Base-by-base conservation (phyloP, 2,888 invertebrate species). In the Drosophila fulvimacula region DNA sequence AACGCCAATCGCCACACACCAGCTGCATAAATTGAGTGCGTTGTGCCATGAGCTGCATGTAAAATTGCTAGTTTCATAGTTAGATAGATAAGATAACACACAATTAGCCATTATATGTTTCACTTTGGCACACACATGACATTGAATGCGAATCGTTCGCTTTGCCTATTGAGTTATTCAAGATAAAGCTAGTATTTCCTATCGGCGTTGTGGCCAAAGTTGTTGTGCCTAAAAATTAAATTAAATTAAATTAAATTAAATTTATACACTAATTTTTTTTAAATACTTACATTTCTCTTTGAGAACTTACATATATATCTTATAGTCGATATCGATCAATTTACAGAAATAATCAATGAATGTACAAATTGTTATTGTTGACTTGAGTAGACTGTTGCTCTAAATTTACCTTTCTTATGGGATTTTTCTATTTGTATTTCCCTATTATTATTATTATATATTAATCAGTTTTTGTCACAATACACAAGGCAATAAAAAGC, bases 81-180 rank as follows among this genome's bases (percentile, higher is more conserved):
- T 49, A n/a, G 77, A 53, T 64, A 80, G 77, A 76, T 77, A 61
- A 77, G 21, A 17, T 19, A 17, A 38, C 32, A 44, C 75, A 57
- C 65, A 76, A 76, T 76, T 75, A 69, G 76, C 49, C 30, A 39
- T 49, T 52, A 19, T 24, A 42, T 55, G 19, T 56, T 21, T 55
- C 32, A 56, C 41, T 51, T 24, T 19, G 24, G 13, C 5, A 51
- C 24, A n/a, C 21, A 48, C 46, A 27, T 48, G 17, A 48, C 48
- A 30, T 10, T n/a, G 1, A 34, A 44, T 58, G 57, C 67, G 57
- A 77, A 19, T 77, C 73, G 77, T 59, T 6, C 7, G 15, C 41
- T 46, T 52, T 48, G 24, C 24, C 9, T 36, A 57, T 36, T 42
- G 41, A 15, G 17, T 13, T 42, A 49, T 58, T 30, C 10, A 24